Conservation (phyloP, 2,888 invertebrate genomes). For the Thelaira solivaga region DNA sequence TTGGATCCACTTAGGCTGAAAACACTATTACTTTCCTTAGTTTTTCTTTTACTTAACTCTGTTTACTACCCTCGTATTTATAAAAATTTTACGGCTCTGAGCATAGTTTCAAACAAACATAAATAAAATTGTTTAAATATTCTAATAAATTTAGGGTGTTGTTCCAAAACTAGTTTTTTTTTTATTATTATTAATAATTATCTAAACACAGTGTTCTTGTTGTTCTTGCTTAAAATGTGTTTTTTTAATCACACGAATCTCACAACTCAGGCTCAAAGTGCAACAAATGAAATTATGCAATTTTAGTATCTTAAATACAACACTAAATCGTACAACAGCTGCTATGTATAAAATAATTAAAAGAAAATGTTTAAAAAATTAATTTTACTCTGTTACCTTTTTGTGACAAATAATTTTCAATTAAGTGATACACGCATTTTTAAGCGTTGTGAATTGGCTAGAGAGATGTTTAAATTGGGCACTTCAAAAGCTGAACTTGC, state of each 20-base stretch:
- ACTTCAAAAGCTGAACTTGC: conserved; percentile 64
- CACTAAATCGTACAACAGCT: neutral
- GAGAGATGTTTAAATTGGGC: conserved; percentile 66
- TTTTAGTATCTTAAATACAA: conserved; percentile 41
- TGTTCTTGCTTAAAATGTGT: conserved; percentile 10
- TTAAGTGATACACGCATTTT: conserved; percentile 43
- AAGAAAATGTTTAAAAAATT: conserved; percentile 23
- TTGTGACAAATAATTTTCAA: neutral
- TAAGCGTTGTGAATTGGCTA: conserved; percentile 68
- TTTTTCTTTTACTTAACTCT: too few species aligned
- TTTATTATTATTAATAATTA: conserved; percentile 21
- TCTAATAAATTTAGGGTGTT: conserved; percentile 49
- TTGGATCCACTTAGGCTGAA: too few species aligned
- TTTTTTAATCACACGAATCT: neutral
- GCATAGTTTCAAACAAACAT: conserved; percentile 2
- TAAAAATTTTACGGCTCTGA: neutral
- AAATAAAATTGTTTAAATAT: conserved; percentile 30
- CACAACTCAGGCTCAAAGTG: conserved; percentile 38
- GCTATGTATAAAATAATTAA: neutral
- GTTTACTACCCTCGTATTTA: neutral
- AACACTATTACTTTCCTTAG: too few species aligned
- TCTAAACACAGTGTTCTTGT: conserved; percentile 2
- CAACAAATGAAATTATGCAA: conserved; percentile 2
- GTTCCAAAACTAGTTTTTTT: conserved; percentile 54
- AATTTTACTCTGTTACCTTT: neutral